Base-by-base conservation (phyloP, 2,888 invertebrate species). In the Lasius platythorax region DNA sequence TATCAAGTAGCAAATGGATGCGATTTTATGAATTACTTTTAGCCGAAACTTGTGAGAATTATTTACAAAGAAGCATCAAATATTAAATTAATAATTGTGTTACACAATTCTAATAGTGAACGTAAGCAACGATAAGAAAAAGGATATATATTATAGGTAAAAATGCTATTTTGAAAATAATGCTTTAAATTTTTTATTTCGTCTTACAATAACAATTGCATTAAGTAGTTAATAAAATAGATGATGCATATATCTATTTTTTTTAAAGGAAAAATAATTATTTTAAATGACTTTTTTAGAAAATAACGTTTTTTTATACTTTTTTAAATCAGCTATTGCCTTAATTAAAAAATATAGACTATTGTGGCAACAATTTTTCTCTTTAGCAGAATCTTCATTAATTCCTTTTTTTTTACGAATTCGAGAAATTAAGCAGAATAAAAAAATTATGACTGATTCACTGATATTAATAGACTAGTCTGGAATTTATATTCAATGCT, bases 11-110 rank as follows among this genome's bases (percentile, higher is more conserved):
- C 40, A 28, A 73, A 73, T 50, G 18, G 12, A 33, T 15, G 33
- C 30, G 15, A 56, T 50, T 33, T 56, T n/a, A 61, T 4, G 28
- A 1, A 74, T n/a, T 18, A 75, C n/a, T 46, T 75, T 33, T 46
- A 33, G 1, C 61, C 23, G 1, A 43, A 61, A 30, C 8, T 53
- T 15, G 11, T 58, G n/a, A 37, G 2, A 5, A 8, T 37, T 58
- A 58, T 58, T 15, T 40, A 11, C 3, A 40, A 30, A 56, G 18
- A 72, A 15, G 2, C 23, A 11, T 58, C 46, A 33, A 33, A 74
- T 74, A 61, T 63, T 63, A 75, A 33, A 61, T 61, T 74, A 61
- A 58, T 40, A 18, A 15, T 18, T 58, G 18, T 28, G 6, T 76
- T 15, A 76, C 5, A 37, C 23, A 37, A 64, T 28, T 18, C 28